Base-by-base conservation (phyloP, 2,113 vertebrate genomes). In the Syrmaticus mikado region DNA sequence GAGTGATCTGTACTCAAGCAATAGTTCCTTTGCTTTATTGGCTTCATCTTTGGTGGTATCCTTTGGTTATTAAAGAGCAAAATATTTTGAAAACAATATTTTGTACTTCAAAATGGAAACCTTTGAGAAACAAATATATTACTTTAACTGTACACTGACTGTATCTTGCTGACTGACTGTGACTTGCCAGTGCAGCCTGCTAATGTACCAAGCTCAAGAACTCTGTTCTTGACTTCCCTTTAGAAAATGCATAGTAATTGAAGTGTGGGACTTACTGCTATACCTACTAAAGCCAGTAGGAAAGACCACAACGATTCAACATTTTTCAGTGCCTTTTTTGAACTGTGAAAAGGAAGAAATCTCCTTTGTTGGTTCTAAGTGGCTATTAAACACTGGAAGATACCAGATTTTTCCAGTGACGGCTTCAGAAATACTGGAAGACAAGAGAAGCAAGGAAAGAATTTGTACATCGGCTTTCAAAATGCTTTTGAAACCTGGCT, bases 401-500 rank as follows among this genome's bases (percentile, higher is more conserved):
- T 12, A 66, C 13, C 16, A 80, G 48, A 66, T 82, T 77, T 75
- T 87, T 87, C 67, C 60, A 77, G 24, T 43, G 64, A 55, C 12
- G 62, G 48, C 46, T 91, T 90, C 60, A 80, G 45, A 87, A 92
- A 70, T 22, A 82, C 38, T 53, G 34, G 40, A 87, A 74, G 40
- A 30, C 41, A 89, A 72, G 25, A 52, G 22, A 12, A 85, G 4
- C 41, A 65, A 84, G 71, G 30, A 72, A 89, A 41, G 38, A 48
- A 73, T 70, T 85, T 67, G 46, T 60, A 72, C 80, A 75, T 13
- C 82, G 72, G 87, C 43, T 91, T 85, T 27, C 67, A 91, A 76
- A 92, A 79, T 45, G n/a, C 30, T 70, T 95, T 74, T 87, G 53
- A 85, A 95, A 87, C 27, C 71, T 85, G 70, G 32, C 36, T 50